Conservation (phyloP, 37 sponge, comb jelly and placozoan genomes). For the Cliona cf. orientalis region DNA sequence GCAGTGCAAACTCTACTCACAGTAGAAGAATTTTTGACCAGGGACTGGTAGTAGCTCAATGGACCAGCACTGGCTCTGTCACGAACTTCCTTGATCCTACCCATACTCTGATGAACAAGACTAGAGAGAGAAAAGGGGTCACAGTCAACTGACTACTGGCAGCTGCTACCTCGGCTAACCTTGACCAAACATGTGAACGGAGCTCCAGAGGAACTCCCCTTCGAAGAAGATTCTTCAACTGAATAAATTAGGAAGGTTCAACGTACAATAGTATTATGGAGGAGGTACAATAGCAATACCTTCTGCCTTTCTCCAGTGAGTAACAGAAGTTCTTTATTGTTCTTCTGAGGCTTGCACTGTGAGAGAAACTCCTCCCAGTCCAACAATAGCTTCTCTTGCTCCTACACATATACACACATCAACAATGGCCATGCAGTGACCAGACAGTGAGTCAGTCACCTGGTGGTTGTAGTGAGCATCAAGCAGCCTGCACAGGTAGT, state of each 20-base stretch:
- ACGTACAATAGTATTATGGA: no score
- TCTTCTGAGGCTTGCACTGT: background rate
- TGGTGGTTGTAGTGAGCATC: slow-evolving; percentile 73
- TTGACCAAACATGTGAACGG: slow-evolving; percentile 44
- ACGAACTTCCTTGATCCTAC: slow-evolving; percentile 30
- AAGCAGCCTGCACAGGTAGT: slow-evolving; percentile 69
- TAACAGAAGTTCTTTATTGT: background rate
- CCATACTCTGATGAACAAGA: slow-evolving; percentile 21
- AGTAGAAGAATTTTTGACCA: no score
- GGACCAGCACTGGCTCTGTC: slow-evolving; percentile 17
- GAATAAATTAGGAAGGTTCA: background rate
- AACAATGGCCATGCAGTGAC: background rate
- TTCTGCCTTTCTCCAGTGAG: background rate
- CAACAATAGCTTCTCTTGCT: background rate
- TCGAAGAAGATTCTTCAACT: slow-evolving; percentile 30
- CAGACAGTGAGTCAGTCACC: slow-evolving; percentile 39
- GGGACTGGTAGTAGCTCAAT: slow-evolving; percentile 56
- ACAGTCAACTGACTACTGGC: slow-evolving; percentile 4
- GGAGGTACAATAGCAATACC: background rate
- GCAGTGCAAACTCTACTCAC: background rate
- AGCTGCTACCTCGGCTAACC: slow-evolving; percentile 6
- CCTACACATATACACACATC: slow-evolving; percentile 1
- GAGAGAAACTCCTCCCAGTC: slow-evolving; percentile 22
- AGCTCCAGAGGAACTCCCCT: slow-evolving; percentile 47
- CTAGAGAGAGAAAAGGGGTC: slow-evolving; percentile 3